A percentile compares a stretch with the other conserved stretches of the same genome.
These are phyloP conservation scores for Alentia gelatinosa DNA, from an alignment of 2,888 invertebrate species.

Conservation along the genomic window DNA sequence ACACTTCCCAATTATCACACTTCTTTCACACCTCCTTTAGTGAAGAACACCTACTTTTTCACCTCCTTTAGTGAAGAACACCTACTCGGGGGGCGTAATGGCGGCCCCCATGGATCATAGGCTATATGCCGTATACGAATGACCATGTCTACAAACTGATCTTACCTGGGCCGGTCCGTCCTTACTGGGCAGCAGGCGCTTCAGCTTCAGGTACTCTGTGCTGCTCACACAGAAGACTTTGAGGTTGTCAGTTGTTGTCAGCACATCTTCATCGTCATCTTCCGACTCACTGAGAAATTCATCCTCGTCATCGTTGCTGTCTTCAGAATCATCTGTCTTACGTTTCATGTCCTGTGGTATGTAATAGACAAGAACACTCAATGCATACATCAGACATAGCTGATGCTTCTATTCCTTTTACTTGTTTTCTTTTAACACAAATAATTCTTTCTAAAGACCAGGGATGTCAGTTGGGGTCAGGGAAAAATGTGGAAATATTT, in stretches of 20 bases:
- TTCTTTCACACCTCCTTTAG: too few relatives aligned
- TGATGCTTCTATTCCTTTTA: too few relatives aligned
- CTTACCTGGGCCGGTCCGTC: constrained; percentile 69
- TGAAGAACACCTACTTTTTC: too few relatives aligned
- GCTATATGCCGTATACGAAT: too few relatives aligned
- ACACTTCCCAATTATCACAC: too few relatives aligned
- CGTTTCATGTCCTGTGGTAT: constrained; percentile 26
- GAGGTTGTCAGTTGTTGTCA: constrained; percentile 67
- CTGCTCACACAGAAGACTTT: constrained; percentile 73
- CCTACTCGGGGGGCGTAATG: too few relatives aligned
- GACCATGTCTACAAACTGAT: too few relatives aligned
- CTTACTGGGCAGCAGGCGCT: constrained; percentile 63
- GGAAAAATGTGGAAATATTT: too few relatives aligned
- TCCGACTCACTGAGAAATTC: constrained; percentile 65
- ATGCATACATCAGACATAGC: not conserved
- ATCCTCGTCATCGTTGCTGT: constrained; percentile 64
- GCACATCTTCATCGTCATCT: constrained; percentile 66
- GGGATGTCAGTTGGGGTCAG: too few relatives aligned
- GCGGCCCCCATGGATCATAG: too few relatives aligned
- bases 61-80: too few relatives aligned
- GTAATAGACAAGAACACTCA: not conserved
- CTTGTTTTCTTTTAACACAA: not conserved
- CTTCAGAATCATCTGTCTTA: constrained; percentile 51
- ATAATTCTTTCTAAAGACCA: too few relatives aligned
- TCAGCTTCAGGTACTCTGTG: constrained; percentile 72